Percentiles rank a stretch among this genome's conserved stretches.
Evolutionary conservation across 1,140 invertebrate species (phyloP).

Genomic region (Drosophila serrata): DNA sequence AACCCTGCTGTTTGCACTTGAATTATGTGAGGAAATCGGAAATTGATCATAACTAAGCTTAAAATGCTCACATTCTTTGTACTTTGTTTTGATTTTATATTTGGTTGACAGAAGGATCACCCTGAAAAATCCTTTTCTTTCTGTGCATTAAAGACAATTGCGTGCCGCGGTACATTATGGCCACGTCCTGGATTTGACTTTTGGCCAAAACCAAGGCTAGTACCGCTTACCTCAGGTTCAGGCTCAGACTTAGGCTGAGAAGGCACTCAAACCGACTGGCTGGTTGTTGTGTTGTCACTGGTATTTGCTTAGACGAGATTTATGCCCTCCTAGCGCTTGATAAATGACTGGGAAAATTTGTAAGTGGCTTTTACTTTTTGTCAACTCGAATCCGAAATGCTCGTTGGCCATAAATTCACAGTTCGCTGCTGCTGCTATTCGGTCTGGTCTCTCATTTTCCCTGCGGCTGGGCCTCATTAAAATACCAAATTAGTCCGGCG

Average conservation of each 20-base stretch:
- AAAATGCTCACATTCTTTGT: too few relatives aligned
- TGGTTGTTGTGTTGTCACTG: slow-evolving; percentile 61
- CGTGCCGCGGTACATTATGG: slow-evolving; percentile 58
- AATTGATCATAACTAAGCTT: too few relatives aligned
- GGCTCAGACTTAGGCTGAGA: neutral
- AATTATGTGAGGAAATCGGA: too few relatives aligned
- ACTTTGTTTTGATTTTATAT: neutral
- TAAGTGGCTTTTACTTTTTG: slow-evolving; percentile 57
- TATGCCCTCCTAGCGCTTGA: slow-evolving; percentile 67
- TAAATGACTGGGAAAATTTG: slow-evolving; percentile 71
- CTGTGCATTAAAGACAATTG: slow-evolving; percentile 52
- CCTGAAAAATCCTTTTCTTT: neutral
- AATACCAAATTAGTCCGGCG: slow-evolving; percentile 46
- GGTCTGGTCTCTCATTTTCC: slow-evolving; percentile 17
- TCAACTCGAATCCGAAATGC: slow-evolving; percentile 37
- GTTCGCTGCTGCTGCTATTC: slow-evolving; percentile 45
- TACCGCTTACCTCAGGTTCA: slow-evolving; percentile 21
- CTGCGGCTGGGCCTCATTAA: slow-evolving; percentile 30
- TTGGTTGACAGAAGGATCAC: neutral
- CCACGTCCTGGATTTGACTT: slow-evolving; percentile 39
- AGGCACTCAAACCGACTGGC: slow-evolving; percentile 1
- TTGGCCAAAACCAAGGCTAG: slow-evolving; percentile 41
- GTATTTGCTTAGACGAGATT: slow-evolving; percentile 74
- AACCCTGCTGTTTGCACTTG: too few relatives aligned
- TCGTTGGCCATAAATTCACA: slow-evolving; percentile 69